Percentiles rank a stretch among this genome's conserved stretches.
Evolutionary conservation across 2,888 invertebrate genomes (phyloP).

Genomic region (Andrena trimmerana): DNA sequence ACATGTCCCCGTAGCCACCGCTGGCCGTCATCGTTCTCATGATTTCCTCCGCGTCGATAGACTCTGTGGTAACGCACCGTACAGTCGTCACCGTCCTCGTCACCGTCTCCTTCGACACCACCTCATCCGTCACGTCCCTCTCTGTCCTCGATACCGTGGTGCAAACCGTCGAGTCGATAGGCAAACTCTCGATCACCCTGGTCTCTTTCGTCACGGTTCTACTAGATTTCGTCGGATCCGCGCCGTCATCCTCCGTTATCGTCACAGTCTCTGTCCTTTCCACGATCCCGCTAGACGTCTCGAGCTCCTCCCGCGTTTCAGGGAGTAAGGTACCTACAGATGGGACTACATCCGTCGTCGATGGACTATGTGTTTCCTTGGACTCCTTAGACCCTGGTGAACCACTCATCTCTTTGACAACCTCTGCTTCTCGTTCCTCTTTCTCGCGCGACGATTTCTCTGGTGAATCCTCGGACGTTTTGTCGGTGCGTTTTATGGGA

Average conservation of each 20-base stretch:
- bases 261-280: slow-evolving; percentile 46
- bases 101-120: slow-evolving; percentile 34
- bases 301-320: slow-evolving; percentile 28
- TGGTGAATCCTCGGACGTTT: neutral
- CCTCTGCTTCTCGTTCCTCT: neutral
- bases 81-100: slow-evolving; percentile 70
- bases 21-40: slow-evolving; percentile 42
- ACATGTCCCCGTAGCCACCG: slow-evolving; percentile 34
- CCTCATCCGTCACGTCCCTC: slow-evolving; percentile 7
- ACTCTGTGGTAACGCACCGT: slow-evolving; percentile 60
- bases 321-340: slow-evolving; percentile 23
- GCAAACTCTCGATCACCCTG: slow-evolving; percentile 16
- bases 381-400: neutral
- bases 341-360: slow-evolving; percentile 12
- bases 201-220: slow-evolving; percentile 31
- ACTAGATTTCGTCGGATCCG: slow-evolving; percentile 20
- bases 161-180: neutral
- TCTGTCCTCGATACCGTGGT: slow-evolving; percentile 45
- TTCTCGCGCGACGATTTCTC: neutral
- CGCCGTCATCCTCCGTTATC: neutral
- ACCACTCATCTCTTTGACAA: slow-evolving; percentile 12
- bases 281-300: slow-evolving; percentile 12
- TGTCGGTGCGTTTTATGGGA: neutral
- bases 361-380: slow-evolving; percentile 29
- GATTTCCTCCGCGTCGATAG: slow-evolving; percentile 48